These are phyloP conservation scores for Tenthredo mesomela DNA, from an alignment of 2,888 invertebrate species.

Conservation along the genomic window DNA sequence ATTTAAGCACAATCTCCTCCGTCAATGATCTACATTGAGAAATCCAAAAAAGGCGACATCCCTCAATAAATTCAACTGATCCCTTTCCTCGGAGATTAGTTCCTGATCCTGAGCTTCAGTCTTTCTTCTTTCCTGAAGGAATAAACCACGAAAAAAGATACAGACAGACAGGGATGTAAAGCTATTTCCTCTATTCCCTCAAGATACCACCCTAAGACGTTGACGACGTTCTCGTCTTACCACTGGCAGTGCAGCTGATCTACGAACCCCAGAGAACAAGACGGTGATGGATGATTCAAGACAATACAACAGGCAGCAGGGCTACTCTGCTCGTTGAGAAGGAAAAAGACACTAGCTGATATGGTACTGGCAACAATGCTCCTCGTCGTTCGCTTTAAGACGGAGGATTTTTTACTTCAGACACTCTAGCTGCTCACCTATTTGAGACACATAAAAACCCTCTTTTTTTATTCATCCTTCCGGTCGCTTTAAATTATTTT, in stretches of 20 bases:
- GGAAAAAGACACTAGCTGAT: conserved; percentile 11
- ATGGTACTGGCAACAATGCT: neutral
- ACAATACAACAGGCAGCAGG: conserved; percentile 2
- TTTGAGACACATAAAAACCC: neutral
- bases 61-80: neutral
- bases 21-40: neutral
- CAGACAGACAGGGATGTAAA: neutral
- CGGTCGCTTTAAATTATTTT: neutral
- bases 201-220: neutral
- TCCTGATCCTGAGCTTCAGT: neutral
- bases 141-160: neutral
- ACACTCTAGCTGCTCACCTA: neutral
- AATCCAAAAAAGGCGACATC: neutral
- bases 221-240: neutral
- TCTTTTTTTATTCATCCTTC: neutral
- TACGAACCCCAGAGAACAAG: conserved; percentile 1
- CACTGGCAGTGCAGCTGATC: conserved; percentile 9
- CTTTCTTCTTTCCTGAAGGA: neutral
- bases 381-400: neutral
- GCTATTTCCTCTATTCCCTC: conserved; percentile 15
- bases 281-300: conserved; percentile 19
- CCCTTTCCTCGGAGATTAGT: neutral
- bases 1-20: neutral
- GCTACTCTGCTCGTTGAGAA: neutral
- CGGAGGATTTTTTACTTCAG: neutral